Conservation (phyloP, 2,888 invertebrate genomes). For the Drosophila anceps region DNA sequence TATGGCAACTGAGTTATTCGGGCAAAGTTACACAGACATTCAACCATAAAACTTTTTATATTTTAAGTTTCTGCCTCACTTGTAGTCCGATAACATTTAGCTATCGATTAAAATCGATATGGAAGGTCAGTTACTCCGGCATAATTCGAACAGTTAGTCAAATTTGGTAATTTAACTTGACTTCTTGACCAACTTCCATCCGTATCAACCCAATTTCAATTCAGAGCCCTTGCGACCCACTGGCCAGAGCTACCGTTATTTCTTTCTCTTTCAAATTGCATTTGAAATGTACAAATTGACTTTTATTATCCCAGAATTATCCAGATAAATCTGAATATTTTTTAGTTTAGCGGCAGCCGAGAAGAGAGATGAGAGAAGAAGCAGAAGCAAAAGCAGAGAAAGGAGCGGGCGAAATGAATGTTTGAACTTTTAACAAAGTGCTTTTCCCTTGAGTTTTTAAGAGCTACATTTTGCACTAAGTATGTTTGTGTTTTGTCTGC, state of each 20-base stretch:
- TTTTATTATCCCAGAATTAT: background rate
- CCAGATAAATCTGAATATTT: background rate
- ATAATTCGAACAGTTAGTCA: no score
- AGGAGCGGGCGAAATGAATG: background rate
- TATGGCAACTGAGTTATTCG: no score
- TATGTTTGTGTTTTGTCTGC: background rate
- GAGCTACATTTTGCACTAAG: constrained; percentile 5
- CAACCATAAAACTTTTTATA: no score
- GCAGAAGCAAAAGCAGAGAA: background rate
- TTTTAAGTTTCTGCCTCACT: no score
- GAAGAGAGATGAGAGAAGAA: background rate
- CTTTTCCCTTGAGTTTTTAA: constrained; percentile 3
- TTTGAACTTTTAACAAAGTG: constrained; percentile 10
- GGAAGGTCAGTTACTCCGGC: no score
- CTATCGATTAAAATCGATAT: no score
- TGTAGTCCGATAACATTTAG: no score
- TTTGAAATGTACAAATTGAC: background rate
- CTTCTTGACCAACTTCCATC: no score
- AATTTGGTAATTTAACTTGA: no score
- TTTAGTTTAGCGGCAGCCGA: background rate
- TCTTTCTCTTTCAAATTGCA: background rate
- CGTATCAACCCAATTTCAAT: background rate
- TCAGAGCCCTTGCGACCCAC: background rate
- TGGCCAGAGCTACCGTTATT: background rate
- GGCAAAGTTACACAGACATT: no score